phyloP scores from a whole-genome alignment of 1,140 invertebrate species.

The Notospermus geniculatus region DNA sequence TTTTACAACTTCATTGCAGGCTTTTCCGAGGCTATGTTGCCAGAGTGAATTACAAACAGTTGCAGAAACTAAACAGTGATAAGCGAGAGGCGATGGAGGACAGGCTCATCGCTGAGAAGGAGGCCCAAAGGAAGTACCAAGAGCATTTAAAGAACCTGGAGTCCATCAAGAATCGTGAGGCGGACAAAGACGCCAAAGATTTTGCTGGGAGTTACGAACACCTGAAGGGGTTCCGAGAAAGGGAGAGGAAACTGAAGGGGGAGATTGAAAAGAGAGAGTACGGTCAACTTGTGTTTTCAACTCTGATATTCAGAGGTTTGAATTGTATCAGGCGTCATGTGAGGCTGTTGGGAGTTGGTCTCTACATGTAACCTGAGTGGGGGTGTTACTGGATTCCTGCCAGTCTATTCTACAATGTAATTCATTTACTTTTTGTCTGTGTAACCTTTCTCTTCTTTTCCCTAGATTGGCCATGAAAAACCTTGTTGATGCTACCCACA shows the following conservation, averaged over 20 bases:
- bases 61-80: slow-evolving; percentile 36
- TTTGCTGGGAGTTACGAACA: slow-evolving; percentile 2
- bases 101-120: slow-evolving; percentile 32
- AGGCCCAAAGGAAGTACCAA: slow-evolving; percentile 39
- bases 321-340: too few species aligned
- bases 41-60: slow-evolving; percentile 38
- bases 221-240: not conserved
- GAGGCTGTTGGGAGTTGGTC: too few species aligned
- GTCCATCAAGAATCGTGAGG: slow-evolving; percentile 33
- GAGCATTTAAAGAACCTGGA: slow-evolving; percentile 33
- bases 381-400: too few species aligned
- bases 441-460: slow-evolving; percentile 15
- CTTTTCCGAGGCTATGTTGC: slow-evolving; percentile 51
- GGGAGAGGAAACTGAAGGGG: slow-evolving; percentile 5
- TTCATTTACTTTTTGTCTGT: not conserved
- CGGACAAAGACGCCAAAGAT: slow-evolving; percentile 26
- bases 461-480: slow-evolving; percentile 39
- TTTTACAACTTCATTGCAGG: slow-evolving; percentile 24
- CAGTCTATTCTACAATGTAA: not conserved
- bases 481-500: slow-evolving; percentile 27
- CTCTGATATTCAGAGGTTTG: too few species aligned
- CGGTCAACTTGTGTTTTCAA: not conserved
- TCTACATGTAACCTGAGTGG: too few species aligned
- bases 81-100: slow-evolving; percentile 30
- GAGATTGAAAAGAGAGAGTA: not conserved